A percentile compares a stretch with the other conserved stretches of the same genome.
phyloP scores from a whole-genome alignment of 2,888 invertebrate genomes.

The Epistrophella euchroma region DNA sequence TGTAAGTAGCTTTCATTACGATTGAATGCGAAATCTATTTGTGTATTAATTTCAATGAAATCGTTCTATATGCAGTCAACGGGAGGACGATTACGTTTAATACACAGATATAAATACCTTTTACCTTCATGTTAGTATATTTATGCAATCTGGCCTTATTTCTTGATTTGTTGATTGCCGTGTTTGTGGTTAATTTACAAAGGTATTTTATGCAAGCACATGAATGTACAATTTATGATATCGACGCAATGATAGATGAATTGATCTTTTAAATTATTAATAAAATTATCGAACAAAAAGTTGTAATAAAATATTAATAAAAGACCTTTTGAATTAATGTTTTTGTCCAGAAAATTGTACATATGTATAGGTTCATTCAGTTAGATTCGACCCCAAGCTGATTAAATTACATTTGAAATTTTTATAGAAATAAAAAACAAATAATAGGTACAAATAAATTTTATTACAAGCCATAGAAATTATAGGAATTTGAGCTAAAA shows the following conservation, averaged over 20 bases:
- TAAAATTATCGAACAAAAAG: not conserved
- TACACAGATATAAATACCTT: too few relatives aligned
- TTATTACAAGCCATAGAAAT: too few relatives aligned
- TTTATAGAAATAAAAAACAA: too few relatives aligned
- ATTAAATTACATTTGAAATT: too few relatives aligned
- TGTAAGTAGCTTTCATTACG: slow-evolving; percentile 1
- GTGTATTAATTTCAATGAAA: slow-evolving; percentile 49
- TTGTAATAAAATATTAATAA: not conserved
- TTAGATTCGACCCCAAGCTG: too few relatives aligned
- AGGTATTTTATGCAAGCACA: not conserved
- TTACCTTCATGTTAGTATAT: not conserved
- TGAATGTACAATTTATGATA: not conserved
- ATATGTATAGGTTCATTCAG: not conserved
- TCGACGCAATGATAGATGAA: not conserved
- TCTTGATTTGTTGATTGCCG: slow-evolving; percentile 56
- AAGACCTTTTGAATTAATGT: not conserved
- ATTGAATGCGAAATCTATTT: slow-evolving; percentile 30
- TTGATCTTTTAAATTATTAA: slow-evolving; percentile 26
- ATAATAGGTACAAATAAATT: too few relatives aligned
- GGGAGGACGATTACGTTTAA: too few relatives aligned
- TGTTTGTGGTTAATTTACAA: slow-evolving; percentile 25
- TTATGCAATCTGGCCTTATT: slow-evolving; percentile 48
- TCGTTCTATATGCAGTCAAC: slow-evolving; percentile 41
- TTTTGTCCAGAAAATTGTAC: not conserved
- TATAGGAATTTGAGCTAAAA: too few relatives aligned